Conservation (phyloP, 1,140 invertebrate genomes). For the Drosophila ercepeae region DNA sequence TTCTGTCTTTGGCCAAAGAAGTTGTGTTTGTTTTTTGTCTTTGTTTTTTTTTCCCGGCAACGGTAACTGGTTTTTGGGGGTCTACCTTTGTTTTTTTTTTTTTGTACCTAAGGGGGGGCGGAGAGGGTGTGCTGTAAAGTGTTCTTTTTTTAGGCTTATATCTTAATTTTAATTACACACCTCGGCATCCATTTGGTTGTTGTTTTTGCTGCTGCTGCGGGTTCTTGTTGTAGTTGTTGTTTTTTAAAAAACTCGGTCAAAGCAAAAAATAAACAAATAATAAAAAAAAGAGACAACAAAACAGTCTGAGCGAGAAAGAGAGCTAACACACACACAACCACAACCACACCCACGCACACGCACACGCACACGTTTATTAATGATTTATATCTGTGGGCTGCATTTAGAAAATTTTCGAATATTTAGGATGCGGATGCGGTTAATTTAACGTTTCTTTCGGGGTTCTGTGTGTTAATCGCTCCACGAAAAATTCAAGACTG, state of each 20-base stretch:
- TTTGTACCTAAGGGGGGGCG: too few relatives aligned
- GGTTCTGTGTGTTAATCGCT: constrained; percentile 77
- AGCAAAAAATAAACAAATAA: constrained; percentile 41
- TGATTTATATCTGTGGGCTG: constrained; percentile 66
- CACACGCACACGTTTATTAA: constrained; percentile 35
- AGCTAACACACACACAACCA: background rate
- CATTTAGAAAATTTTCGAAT: constrained; percentile 37
- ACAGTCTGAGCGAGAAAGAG: background rate
- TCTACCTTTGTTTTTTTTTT: background rate
- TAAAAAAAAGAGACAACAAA: constrained; percentile 11
- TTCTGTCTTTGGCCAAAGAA: constrained; percentile 36
- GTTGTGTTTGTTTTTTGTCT: constrained; percentile 9
- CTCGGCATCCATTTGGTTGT: constrained; percentile 72
- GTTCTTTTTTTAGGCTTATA: constrained; percentile 17
- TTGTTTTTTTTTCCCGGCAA: constrained; percentile 11
- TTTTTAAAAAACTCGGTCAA: constrained; percentile 65
- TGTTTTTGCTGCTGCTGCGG: constrained; percentile 10
- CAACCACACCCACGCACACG: background rate
- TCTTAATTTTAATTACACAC: constrained; percentile 64
- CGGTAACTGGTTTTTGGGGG: constrained; percentile 8
- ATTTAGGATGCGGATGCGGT: constrained; percentile 20
- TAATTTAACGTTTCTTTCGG: constrained; percentile 1
- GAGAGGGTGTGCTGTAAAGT: too few relatives aligned
- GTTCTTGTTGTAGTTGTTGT: constrained; percentile 11
- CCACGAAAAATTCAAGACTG: constrained; percentile 82